Evolutionary conservation across 2,113 vertebrate species (phyloP).

Genomic region (Colistium nudipinnis): DNA sequence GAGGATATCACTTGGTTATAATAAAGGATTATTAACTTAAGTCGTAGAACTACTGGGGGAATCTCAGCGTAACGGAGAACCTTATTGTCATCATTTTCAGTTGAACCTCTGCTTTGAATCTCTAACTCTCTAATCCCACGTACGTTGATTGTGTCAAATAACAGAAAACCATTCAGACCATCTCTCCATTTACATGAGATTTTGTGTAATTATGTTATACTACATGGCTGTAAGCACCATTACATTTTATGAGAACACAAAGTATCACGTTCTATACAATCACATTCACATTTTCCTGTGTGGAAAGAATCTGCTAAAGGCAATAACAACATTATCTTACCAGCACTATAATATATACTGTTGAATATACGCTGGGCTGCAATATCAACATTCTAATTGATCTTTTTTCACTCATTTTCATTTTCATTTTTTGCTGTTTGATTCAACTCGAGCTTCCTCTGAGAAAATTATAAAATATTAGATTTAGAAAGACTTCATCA

Average conservation of each 20-base stretch:
- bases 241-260: conserved; percentile 5
- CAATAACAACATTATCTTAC: background rate
- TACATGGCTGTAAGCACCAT: conserved; percentile 1
- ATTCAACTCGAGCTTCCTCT: background rate
- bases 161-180: conserved; percentile 12
- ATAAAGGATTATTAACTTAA: conserved; percentile 1
- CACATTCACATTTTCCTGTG: conserved; percentile 28
- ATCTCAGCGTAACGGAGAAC: background rate
- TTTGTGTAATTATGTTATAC: conserved; percentile 7
- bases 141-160: background rate
- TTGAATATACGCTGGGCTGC: no score
- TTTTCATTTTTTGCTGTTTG: background rate
- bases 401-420: background rate
- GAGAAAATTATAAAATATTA: background rate
- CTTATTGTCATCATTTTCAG: background rate
- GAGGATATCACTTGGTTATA: conserved; percentile 9
- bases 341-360: background rate
- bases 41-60: background rate
- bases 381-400: no score
- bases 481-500: no score
- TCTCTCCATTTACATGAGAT: conserved; percentile 3
- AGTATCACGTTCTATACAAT: conserved; percentile 9
- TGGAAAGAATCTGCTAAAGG: conserved; percentile 2
- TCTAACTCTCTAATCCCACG: conserved; percentile 13
- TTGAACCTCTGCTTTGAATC: conserved; percentile 9